A percentile compares a stretch with the other conserved stretches of the same genome.
phyloP scores from a whole-genome alignment of 2,888 invertebrate genomes.

The Malachius bipustulatus region DNA sequence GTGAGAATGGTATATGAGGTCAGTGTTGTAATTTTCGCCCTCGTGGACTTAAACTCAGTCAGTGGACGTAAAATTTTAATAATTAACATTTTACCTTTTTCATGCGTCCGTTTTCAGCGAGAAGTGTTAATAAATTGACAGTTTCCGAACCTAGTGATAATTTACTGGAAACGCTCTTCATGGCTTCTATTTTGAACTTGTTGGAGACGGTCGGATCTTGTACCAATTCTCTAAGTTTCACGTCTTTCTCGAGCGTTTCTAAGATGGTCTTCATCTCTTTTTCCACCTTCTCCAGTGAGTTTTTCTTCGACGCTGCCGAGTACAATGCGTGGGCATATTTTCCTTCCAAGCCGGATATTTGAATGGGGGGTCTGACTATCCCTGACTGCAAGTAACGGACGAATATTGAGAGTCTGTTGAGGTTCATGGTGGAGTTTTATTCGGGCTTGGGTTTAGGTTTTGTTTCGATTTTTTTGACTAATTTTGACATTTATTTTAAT shows the following conservation, averaged over 20 bases:
- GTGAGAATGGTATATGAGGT: no score
- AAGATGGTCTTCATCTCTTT: neutral
- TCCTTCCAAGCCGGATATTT: neutral
- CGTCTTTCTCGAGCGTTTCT: neutral
- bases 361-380: neutral
- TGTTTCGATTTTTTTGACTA: no score
- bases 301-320: conserved; percentile 1
- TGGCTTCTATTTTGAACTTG: neutral
- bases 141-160: neutral
- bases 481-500: no score
- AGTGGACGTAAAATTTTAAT: no score
- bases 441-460: no score
- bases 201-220: neutral
- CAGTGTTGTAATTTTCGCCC: no score
- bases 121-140: neutral
- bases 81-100: no score
- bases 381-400: no score
- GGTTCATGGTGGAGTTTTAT: no score
- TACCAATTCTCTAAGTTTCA: neutral
- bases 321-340: neutral
- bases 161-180: neutral
- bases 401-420: no score
- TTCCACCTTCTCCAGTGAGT: neutral
- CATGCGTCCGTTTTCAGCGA: neutral
- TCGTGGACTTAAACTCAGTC: no score